phyloP scores from a whole-genome alignment of 2,797 vertebrate species.

The Todus mexicanus region DNA sequence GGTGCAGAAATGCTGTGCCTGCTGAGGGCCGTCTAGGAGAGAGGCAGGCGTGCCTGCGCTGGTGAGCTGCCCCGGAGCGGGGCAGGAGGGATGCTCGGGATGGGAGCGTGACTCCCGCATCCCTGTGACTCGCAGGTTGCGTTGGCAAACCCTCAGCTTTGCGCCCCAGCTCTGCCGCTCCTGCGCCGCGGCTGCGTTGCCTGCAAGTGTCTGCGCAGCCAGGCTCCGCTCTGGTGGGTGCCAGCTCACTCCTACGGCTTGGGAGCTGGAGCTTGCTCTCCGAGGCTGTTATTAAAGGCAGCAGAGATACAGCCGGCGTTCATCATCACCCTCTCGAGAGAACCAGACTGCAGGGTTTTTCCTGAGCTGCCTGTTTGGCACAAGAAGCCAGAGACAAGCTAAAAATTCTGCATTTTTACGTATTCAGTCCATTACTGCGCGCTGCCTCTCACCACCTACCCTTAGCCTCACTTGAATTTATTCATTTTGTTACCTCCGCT shows the following conservation, averaged over 20 bases:
- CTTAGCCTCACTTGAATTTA: not conserved
- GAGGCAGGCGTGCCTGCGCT: fast-evolving
- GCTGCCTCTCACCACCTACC: not conserved
- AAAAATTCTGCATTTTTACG: not conserved
- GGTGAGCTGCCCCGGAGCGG: not conserved
- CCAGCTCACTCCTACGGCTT: not conserved
- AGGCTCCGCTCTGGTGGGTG: not conserved
- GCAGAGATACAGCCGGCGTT: not conserved
- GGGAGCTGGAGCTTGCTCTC: not conserved
- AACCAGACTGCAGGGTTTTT: not conserved
- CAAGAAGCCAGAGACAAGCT: not conserved
- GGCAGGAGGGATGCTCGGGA: not conserved
- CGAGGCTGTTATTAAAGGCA: not conserved
- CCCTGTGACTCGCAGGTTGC: fast-evolving
- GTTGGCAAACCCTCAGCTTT: not conserved
- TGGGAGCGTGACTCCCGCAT: fast-evolving
- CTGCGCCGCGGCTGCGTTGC: not conserved
- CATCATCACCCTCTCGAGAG: not conserved
- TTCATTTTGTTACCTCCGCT: not conserved
- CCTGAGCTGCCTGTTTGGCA: not conserved
- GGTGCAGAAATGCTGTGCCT: not conserved
- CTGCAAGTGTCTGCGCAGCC: not conserved
- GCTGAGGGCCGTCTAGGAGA: not conserved
- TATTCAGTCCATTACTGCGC: not conserved
- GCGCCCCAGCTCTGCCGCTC: not conserved